These are phyloP conservation scores for Echiichthys vipera DNA, from an alignment of 2,797 vertebrate species.

Conservation along the genomic window DNA sequence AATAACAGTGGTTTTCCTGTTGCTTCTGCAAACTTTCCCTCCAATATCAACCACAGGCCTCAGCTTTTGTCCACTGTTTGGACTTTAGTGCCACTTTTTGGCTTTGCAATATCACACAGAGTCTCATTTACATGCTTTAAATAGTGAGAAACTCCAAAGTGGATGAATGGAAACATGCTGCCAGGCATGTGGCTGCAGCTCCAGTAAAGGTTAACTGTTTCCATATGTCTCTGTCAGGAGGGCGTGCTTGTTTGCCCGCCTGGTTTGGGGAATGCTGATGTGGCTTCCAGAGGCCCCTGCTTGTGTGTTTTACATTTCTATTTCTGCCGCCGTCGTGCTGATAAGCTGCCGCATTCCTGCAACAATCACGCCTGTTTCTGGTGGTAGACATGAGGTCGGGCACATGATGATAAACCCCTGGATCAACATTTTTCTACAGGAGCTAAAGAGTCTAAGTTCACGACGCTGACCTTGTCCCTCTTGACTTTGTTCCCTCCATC, in stretches of 20 bases:
- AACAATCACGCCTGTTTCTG: no score
- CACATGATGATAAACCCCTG: constrained; percentile 12
- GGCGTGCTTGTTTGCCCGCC: constrained; percentile 42
- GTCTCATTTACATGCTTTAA: background rate
- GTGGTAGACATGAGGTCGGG: background rate
- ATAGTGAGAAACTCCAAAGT: background rate
- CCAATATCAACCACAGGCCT: background rate
- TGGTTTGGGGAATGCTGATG: constrained; percentile 65
- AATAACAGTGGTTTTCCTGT: background rate
- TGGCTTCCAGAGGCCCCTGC: constrained; percentile 49
- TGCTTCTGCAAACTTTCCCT: background rate
- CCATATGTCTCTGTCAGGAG: constrained; percentile 64
- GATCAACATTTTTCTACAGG: constrained; percentile 19
- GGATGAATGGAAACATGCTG: constrained; percentile 30
- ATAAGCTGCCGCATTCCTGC: constrained; percentile 36
- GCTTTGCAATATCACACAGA: background rate
- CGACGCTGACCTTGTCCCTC: background rate
- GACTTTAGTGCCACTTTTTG: background rate
- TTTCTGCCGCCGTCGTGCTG: background rate
- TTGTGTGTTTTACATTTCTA: constrained; percentile 44
- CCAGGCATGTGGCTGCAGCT: constrained; percentile 44
- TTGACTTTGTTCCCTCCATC: constrained; percentile 12
- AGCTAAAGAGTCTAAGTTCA: constrained; percentile 1
- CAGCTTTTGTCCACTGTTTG: background rate
- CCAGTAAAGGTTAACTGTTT: constrained; percentile 64